These are phyloP conservation scores for Kryptolebias ocellatus DNA, from an alignment of 2,797 vertebrate species.

Conservation along the genomic window DNA sequence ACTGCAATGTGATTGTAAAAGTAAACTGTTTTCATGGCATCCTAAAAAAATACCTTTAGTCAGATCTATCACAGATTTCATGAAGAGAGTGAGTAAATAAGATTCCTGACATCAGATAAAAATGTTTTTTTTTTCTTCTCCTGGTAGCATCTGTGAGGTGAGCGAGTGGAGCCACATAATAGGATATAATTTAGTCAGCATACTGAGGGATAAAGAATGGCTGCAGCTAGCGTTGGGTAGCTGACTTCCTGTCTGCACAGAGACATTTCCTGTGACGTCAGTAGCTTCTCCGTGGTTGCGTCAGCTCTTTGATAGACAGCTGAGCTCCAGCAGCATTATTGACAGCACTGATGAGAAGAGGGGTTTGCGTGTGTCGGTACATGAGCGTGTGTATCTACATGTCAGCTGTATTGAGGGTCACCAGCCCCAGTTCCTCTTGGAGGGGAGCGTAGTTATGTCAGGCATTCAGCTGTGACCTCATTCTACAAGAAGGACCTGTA, in stretches of 20 bases:
- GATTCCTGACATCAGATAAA: too few species aligned
- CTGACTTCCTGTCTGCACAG: not conserved
- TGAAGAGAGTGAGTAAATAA: too few species aligned
- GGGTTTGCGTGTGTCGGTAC: too few species aligned
- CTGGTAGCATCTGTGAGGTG: too few species aligned
- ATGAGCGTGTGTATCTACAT: constrained; percentile 8
- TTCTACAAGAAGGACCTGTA: constrained; percentile 63
- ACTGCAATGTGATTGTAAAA: too few species aligned
- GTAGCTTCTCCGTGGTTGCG: constrained; percentile 1
- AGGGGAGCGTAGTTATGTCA: constrained; percentile 53
- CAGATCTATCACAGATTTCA: too few species aligned
- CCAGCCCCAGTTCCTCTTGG: constrained; percentile 37
- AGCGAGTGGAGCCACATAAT: too few species aligned
- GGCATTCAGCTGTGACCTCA: constrained; percentile 77
- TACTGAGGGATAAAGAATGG: too few species aligned
- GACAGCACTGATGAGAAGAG: constrained; percentile 7
- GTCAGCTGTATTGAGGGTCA: constrained; percentile 59
- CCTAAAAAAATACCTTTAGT: too few species aligned
- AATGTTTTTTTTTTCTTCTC: too few species aligned
- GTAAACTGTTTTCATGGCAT: too few species aligned
- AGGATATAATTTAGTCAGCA: too few species aligned
- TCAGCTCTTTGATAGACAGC: constrained; percentile 54
- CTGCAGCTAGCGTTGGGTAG: not conserved
- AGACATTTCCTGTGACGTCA: constrained; percentile 30
- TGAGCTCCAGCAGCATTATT: constrained; percentile 26